A percentile compares a stretch with the other conserved stretches of the same genome.
Conservation (phyloP, 2,113 vertebrate genomes). For the Dendropsophus ebraccatus region DNA sequence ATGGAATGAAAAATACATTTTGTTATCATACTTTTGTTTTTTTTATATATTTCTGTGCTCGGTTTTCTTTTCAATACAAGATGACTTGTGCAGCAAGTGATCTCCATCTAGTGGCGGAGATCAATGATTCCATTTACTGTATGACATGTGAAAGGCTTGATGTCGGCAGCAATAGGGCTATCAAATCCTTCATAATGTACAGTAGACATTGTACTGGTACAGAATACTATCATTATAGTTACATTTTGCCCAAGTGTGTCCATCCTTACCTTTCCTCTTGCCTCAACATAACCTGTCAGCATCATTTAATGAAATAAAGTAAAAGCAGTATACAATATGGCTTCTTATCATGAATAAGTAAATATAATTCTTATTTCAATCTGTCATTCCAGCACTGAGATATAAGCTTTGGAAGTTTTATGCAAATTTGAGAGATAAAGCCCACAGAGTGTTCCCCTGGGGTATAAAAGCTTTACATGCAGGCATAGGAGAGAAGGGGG, state of each 20-base stretch:
- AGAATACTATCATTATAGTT: background rate
- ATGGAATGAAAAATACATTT: background rate
- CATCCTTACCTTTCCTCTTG: too few relatives aligned
- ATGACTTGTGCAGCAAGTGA: conserved; percentile 56
- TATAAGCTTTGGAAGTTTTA: too few relatives aligned
- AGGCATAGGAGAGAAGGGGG: too few relatives aligned
- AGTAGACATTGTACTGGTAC: background rate
- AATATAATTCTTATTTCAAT: too few relatives aligned
- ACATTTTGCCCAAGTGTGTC: background rate
- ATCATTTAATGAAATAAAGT: too few relatives aligned
- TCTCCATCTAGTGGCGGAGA: conserved; percentile 76
- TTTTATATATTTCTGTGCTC: background rate
- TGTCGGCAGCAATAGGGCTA: background rate
- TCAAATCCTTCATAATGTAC: background rate
- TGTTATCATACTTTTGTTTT: background rate
- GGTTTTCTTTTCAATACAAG: background rate
- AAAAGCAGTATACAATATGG: too few relatives aligned
- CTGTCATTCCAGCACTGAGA: too few relatives aligned
- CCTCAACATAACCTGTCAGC: too few relatives aligned
- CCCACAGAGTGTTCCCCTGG: too few relatives aligned
- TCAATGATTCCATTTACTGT: background rate
- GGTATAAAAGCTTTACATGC: too few relatives aligned
- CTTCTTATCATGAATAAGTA: too few relatives aligned
- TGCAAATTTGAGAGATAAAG: too few relatives aligned
- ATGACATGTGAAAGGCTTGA: background rate